Base-by-base conservation (phyloP, 2,888 invertebrate genomes). In the Harmothoe impar region DNA sequence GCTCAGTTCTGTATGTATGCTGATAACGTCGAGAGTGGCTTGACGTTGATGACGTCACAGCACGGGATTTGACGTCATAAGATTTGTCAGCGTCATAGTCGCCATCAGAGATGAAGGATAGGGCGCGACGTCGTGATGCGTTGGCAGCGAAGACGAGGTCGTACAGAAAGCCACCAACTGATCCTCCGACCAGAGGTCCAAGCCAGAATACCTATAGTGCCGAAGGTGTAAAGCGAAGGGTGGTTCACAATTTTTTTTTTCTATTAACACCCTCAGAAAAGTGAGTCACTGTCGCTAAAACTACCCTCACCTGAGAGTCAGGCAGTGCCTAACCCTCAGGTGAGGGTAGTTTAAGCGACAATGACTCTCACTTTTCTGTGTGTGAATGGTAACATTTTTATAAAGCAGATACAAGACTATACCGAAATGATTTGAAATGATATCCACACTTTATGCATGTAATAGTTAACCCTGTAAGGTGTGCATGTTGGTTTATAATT, bases 141-240 rank as follows among this genome's bases (percentile, higher is more conserved):
- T 86, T 86, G 1, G 54, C 54, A 10, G 86, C 86, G 29, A 86
- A 86, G 20, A 86, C 33, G 29, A 86, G 86, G 56, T 86, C 86
- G 86, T 86, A 86, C 23, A 86, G 52, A 54, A 86, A 86, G 17
- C 86, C 86, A 0, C 86, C 86, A 20, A 86, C 86, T 10, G 86
- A 86, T n/a, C 86, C 86, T 10, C 86, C 86, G 5, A 86, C 86
- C 52, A 86, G 54, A 20, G 86, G 86, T 17, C 86, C 86, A 0
- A 86, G 54, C 86, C 86, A 86, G 54, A 86, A 86, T 12, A 86
- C 86, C 86, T 86, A 25, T 86, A 1, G 43, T n/a, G n/a, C n/a
- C n/a, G n/a, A n/a, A n/a, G n/a, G n/a, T n/a, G n/a, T n/a, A n/a
- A n/a, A n/a, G n/a, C n/a, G n/a, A n/a, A n/a, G n/a, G n/a, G n/a